Conservation (phyloP, 2,888 invertebrate species). For the Pyrochroa serraticornis region DNA sequence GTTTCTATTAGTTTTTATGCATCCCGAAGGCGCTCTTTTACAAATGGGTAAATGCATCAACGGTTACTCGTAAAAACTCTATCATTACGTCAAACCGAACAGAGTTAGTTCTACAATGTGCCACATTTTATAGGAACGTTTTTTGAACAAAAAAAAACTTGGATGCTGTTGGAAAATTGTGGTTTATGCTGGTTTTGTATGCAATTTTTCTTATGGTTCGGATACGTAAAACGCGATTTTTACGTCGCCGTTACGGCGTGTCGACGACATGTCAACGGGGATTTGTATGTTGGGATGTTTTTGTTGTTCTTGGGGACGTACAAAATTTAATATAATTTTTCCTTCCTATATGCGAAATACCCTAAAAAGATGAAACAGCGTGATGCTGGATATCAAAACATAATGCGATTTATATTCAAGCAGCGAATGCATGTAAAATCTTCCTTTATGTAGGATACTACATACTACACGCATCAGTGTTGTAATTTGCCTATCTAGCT, state of each 20-base stretch:
- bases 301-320: background rate
- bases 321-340: constrained; percentile 12
- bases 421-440: constrained; percentile 9
- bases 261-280: no score
- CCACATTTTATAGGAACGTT: no score
- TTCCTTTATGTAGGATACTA: background rate
- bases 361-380: constrained; percentile 1
- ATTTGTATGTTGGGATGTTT: background rate
- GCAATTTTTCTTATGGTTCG: no score
- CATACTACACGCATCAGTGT: no score
- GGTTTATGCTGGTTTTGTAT: no score
- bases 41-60: constrained; percentile 23
- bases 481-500: no score
- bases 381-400: constrained; percentile 10
- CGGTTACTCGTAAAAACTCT: constrained; percentile 13
- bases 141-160: no score
- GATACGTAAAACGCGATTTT: no score
- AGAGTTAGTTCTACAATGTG: no score
- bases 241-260: no score
- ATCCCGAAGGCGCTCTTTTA: constrained; percentile 17
- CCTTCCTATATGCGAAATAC: background rate
- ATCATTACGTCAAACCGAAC: constrained; percentile 4
- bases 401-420: constrained; percentile 14
- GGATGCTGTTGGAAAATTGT: no score
- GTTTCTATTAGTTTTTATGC: constrained; percentile 24